These are phyloP conservation scores for Sebastes reedi DNA, from an alignment of 2,797 vertebrate species.

Conservation along the genomic window DNA sequence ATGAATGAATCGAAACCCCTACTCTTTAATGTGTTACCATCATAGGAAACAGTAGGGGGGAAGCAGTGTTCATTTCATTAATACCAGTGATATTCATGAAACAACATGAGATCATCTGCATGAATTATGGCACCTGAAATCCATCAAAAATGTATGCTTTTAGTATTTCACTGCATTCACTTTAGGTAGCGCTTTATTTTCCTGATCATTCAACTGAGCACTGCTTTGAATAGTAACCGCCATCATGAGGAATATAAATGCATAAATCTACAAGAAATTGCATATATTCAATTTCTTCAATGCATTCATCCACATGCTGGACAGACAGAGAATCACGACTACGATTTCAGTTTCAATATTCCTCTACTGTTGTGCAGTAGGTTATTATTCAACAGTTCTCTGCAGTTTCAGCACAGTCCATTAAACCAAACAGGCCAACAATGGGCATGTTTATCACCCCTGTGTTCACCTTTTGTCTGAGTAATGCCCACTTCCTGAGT, in stretches of 20 bases:
- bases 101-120: neutral
- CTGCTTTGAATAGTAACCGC: neutral
- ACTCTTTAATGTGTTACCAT: neutral
- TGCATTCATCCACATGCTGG: neutral
- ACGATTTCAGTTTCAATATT: neutral
- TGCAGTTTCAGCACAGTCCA: neutral
- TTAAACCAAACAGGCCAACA: neutral
- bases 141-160: neutral
- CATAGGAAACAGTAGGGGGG: neutral
- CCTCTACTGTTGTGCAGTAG: neutral
- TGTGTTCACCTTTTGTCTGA: neutral
- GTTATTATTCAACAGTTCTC: neutral
- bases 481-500: neutral
- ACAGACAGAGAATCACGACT: neutral
- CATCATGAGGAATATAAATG: neutral
- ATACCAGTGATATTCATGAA: neutral
- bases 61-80: neutral
- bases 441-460: neutral
- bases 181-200: neutral
- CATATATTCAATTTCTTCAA: neutral
- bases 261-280: neutral
- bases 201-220: neutral
- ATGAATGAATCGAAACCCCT: too few species aligned
- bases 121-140: neutral
- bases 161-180: neutral